Conservation (phyloP, 2,888 invertebrate genomes). For the Ischnura elegans region DNA sequence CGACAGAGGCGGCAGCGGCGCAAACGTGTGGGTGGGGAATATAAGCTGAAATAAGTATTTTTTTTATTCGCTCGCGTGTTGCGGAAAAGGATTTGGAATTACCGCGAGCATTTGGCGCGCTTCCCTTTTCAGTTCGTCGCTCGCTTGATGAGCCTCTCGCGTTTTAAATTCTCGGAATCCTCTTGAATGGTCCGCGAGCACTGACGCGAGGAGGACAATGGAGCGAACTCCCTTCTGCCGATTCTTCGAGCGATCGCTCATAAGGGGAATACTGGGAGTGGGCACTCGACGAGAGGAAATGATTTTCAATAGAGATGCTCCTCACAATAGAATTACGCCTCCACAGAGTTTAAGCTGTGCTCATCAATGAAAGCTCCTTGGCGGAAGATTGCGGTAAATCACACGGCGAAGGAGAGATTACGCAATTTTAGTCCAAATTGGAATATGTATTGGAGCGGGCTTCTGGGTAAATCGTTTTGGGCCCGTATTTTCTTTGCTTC, state of each 20-base stretch:
- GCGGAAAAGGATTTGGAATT: background rate
- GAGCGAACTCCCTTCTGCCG: background rate
- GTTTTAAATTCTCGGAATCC: background rate
- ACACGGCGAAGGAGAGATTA: background rate
- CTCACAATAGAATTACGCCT: background rate
- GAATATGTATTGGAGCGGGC: background rate
- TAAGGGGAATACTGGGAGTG: background rate
- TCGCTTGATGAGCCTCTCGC: constrained; percentile 42
- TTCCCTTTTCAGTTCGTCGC: background rate
- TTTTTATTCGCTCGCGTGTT: background rate
- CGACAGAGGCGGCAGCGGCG: background rate
- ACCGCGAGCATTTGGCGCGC: background rate
- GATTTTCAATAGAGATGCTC: background rate
- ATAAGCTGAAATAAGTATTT: constrained; percentile 21
- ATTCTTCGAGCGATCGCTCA: background rate
- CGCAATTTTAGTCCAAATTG: background rate
- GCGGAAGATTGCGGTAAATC: background rate
- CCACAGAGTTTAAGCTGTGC: background rate
- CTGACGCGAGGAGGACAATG: background rate
- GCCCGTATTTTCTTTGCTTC: background rate
- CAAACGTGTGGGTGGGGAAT: too few relatives aligned
- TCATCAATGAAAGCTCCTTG: background rate
- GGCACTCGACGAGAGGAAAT: background rate
- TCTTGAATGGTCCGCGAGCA: background rate
- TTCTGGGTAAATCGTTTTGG: background rate